Percentiles rank a stretch among this genome's conserved stretches.
Evolutionary conservation across 2,888 invertebrate genomes (phyloP).

Genomic region (Apodemia mormo): DNA sequence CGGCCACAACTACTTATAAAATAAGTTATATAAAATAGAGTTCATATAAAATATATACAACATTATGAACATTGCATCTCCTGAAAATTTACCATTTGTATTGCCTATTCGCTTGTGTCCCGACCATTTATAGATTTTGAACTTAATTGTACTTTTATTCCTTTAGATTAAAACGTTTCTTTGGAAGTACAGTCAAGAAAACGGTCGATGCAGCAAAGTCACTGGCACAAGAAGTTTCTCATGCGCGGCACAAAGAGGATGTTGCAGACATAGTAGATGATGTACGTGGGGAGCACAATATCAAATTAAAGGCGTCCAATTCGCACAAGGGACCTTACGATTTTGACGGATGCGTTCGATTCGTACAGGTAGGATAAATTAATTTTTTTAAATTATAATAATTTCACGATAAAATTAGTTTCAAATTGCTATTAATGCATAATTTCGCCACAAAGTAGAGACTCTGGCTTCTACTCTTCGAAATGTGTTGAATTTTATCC

Average conservation of each 20-base stretch:
- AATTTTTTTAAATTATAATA: no score
- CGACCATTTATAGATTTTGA: no score
- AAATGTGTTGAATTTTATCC: no score
- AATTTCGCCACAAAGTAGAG: no score
- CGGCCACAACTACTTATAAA: no score
- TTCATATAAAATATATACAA: no score
- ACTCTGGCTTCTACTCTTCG: no score
- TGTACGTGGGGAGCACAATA: constrained; percentile 89
- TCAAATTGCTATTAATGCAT: no score
- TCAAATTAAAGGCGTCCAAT: constrained; percentile 96
- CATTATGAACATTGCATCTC: no score
- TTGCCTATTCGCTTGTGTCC: neutral
- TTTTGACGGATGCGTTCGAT: constrained; percentile 93
- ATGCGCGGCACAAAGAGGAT: constrained; percentile 93
- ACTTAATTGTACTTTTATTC: neutral
- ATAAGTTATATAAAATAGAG: no score
- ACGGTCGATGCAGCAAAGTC: constrained; percentile 96
- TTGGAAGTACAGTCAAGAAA: constrained; percentile 94
- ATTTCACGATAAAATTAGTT: no score
- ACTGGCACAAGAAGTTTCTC: constrained; percentile 93
- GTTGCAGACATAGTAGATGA: constrained; percentile 92
- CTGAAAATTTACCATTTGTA: neutral
- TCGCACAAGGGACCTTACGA: constrained; percentile 99
- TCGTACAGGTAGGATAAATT: constrained; percentile 85
- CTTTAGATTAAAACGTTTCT: constrained; percentile 87